Conservation (phyloP, 2,888 invertebrate species). For the Bombyx huttoni region DNA sequence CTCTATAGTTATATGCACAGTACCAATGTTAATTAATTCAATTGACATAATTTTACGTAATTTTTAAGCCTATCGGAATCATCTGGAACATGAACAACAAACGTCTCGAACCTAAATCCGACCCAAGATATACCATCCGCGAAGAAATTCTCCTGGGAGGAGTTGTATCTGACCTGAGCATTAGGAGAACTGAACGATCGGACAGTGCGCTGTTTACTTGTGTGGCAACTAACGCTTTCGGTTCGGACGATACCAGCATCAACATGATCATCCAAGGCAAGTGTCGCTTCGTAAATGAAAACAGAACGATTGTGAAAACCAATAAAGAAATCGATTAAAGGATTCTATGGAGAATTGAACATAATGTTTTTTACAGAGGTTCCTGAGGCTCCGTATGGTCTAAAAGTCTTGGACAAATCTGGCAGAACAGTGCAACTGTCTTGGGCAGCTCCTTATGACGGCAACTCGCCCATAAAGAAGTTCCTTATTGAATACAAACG, state of each 20-base stretch:
- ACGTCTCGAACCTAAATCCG: slow-evolving; percentile 89
- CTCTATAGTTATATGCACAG: not conserved
- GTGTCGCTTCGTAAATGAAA: not conserved
- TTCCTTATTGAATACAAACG: slow-evolving; percentile 94
- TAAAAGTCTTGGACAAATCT: slow-evolving; percentile 91
- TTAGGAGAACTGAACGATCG: slow-evolving; percentile 88
- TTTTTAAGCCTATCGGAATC: slow-evolving; percentile 84
- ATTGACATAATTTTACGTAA: not conserved
- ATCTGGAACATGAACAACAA: slow-evolving; percentile 96
- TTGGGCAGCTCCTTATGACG: slow-evolving; percentile 94
- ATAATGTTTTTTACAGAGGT: slow-evolving; percentile 72
- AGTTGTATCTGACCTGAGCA: slow-evolving; percentile 89
- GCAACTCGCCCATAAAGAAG: slow-evolving; percentile 90
- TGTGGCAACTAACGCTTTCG: slow-evolving; percentile 93
- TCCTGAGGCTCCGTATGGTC: slow-evolving; percentile 90
- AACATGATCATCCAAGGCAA: slow-evolving; percentile 94
- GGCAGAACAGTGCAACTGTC: slow-evolving; percentile 91
- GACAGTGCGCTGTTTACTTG: slow-evolving; percentile 93
- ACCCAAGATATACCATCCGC: slow-evolving; percentile 87
- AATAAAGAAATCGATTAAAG: no score
- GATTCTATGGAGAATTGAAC: not conserved
- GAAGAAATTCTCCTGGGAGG: slow-evolving; percentile 91
- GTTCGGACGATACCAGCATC: slow-evolving; percentile 95
- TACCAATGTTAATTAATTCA: not conserved
- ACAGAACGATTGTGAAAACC: no score